Evolutionary conservation across 2,888 invertebrate species (phyloP), one percentile per base, ranked within the genome.

Genomic region (Oithona nana): DNA sequence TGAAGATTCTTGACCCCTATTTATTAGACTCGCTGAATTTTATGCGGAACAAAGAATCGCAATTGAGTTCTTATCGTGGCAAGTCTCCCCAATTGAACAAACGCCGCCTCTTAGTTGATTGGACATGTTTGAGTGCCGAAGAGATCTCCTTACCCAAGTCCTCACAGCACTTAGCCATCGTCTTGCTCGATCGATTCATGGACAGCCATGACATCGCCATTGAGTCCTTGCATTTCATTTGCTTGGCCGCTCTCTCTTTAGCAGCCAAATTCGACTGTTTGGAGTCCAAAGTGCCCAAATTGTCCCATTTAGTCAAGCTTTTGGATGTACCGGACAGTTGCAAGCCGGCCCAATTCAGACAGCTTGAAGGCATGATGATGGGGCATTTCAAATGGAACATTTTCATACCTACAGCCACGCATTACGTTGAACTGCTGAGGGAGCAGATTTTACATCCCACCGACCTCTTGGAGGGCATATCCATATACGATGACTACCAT

Each of bases 201-300:
- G 56, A 56, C 28, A 28, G 56, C 28, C 56, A 56, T 56, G 56
- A 56, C 28, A 56, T 56, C 11, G 52, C 8, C 39, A 16, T 6
- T 16, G 16, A 16, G 8, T 39, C 8, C 39, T 16, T 39, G 8
- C 39, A 39, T 39, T 39, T 39, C 39, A 16, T 39, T 16, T 39
- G 39, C 16, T 16, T 39, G 6, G 39, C 39, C 8, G 6, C 39
- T 16, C 16, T 39, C 8, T 39, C 39, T 6, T 11, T 39, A 11
- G 6, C 39, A 11, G 39, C 16, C 8, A 39, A 39, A 39, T 39
- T 39, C 39, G 39, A 39, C 39, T 39, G 39, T 16, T 11, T 11
- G 39, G 39, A 39, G 39, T 11, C 39, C 6, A 6, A 16, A 6
- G 6, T 39, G 39, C 39, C 39, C 39, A 39, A 39, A 16, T 39